Conservation (phyloP, 1,140 invertebrate genomes). For the Zaprionus gabonicus region DNA sequence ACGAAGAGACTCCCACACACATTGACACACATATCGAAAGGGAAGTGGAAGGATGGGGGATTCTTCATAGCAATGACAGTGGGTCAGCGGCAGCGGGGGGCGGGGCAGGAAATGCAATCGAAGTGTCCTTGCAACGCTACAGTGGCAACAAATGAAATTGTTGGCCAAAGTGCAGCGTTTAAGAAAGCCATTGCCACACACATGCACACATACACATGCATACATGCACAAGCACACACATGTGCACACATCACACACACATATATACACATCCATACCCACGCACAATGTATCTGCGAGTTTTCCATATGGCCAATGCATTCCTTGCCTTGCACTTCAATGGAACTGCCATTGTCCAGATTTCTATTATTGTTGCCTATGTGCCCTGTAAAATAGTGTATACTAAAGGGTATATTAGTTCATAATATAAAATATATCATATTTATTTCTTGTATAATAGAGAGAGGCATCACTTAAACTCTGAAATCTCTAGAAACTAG, state of each 20-base stretch:
- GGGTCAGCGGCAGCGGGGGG: not conserved
- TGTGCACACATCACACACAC: not conserved
- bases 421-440: no score
- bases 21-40: slow-evolving; percentile 64
- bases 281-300: slow-evolving; percentile 15
- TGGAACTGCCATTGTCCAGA: slow-evolving; percentile 41
- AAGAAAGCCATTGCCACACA: slow-evolving; percentile 49
- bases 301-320: slow-evolving; percentile 50
- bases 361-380: slow-evolving; percentile 32
- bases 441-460: no score
- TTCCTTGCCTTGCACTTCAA: slow-evolving; percentile 37
- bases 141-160: slow-evolving; percentile 72
- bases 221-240: not conserved
- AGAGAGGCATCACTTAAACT: no score
- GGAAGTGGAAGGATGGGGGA: not conserved
- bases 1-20: slow-evolving; percentile 41
- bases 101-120: slow-evolving; percentile 53
- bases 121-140: slow-evolving; percentile 56
- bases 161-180: slow-evolving; percentile 75
- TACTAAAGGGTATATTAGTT: not conserved
- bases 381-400: not conserved
- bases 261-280: not conserved
- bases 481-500: no score
- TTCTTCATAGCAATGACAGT: slow-evolving; percentile 17
- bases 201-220: not conserved